These are phyloP conservation scores for Eulimnadia texana DNA, from an alignment of 1,140 invertebrate species.

Conservation along the genomic window DNA sequence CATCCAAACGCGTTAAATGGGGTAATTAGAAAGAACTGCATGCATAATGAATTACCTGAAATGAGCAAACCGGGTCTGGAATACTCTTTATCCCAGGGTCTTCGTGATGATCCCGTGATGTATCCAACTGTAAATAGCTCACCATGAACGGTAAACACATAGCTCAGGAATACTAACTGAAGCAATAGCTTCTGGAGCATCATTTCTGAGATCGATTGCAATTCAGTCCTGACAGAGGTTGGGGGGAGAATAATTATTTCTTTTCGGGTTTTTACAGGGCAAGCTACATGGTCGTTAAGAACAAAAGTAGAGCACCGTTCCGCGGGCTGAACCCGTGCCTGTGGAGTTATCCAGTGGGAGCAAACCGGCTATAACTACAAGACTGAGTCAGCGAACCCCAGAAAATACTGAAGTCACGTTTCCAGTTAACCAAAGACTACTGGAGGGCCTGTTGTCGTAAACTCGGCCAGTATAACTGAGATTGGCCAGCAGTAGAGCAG, in stretches of 20 bases:
- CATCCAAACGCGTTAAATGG: no score
- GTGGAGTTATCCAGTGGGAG: neutral
- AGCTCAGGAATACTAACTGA: no score
- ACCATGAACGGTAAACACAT: slow-evolving; percentile 4
- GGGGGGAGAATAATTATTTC: no score
- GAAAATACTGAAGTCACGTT: neutral
- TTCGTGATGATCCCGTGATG: slow-evolving; percentile 49
- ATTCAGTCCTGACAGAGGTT: no score
- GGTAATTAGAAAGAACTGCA: neutral
- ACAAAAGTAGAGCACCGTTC: no score
- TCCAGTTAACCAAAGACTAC: neutral
- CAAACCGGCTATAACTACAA: neutral
- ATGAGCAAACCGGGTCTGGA: slow-evolving; percentile 53
- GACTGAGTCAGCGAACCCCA: neutral
- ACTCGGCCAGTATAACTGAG: neutral
- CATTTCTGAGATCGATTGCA: no score
- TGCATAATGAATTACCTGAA: slow-evolving; percentile 32
- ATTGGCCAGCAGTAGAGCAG: neutral
- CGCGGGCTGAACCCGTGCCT: no score
- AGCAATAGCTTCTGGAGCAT: no score
- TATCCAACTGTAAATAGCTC: slow-evolving; percentile 28
- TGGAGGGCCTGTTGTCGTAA: no score
- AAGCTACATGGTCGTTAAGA: no score
- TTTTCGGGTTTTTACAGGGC: no score
- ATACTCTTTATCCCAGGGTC: slow-evolving; percentile 57